Conservation (phyloP, 1,140 invertebrate species). For the Drosophila chauvacae region DNA sequence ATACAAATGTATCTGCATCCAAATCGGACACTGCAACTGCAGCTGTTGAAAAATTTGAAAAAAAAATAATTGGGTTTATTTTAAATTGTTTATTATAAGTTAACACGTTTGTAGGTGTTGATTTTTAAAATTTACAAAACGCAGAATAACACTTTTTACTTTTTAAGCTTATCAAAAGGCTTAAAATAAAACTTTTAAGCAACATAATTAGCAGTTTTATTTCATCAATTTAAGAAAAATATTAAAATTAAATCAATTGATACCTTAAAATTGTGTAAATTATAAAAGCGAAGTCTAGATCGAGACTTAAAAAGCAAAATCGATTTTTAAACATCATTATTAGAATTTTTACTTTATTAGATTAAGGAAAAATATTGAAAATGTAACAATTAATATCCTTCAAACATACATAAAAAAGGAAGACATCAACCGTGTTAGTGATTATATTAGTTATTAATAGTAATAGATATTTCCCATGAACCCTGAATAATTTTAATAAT, state of each 20-base stretch:
- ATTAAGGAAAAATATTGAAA: neutral
- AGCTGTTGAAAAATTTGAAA: neutral
- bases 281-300: no score
- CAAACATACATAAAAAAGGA: no score
- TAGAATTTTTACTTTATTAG: no score
- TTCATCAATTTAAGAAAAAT: neutral
- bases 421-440: neutral
- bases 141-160: neutral
- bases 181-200: neutral
- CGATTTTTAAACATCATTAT: no score
- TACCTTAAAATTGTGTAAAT: no score
- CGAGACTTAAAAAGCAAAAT: no score
- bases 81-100: neutral
- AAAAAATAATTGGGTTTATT: no score
- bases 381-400: neutral
- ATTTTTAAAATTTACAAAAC: neutral
- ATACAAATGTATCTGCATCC: conserved; percentile 41
- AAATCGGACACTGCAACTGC: conserved; percentile 12
- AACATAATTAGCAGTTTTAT: neutral
- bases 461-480: no score
- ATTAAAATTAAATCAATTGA: neutral
- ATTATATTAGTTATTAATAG: no score
- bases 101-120: neutral
- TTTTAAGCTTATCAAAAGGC: neutral
- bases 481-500: neutral